Percentiles rank a stretch among this genome's conserved stretches.
phyloP scores from a whole-genome alignment of 2,888 invertebrate species.

The Eulithis prunata region DNA sequence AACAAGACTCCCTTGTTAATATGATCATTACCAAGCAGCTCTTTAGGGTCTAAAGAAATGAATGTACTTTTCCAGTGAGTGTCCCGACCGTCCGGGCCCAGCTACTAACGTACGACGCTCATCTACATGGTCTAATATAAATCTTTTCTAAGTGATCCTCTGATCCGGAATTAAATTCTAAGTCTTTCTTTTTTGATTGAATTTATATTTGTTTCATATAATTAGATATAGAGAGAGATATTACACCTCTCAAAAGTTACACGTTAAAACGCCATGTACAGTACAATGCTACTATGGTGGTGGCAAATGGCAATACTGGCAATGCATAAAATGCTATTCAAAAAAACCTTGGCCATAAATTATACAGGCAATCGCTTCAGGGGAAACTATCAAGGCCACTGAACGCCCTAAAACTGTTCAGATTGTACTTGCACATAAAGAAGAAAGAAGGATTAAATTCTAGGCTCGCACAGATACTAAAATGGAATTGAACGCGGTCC shows the following conservation, averaged over 20 bases:
- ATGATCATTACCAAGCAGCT: neutral
- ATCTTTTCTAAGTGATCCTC: too few species aligned
- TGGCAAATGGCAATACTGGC: neutral
- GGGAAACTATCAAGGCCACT: slow-evolving; percentile 10
- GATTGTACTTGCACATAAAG: slow-evolving; percentile 9
- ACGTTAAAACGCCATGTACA: neutral
- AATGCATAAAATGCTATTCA: slow-evolving; percentile 6
- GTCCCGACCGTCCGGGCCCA: too few species aligned
- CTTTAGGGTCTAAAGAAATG: too few species aligned
- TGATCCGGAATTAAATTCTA: too few species aligned
- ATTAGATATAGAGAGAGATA: too few species aligned
- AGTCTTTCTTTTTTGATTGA: too few species aligned
- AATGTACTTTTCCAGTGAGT: too few species aligned
- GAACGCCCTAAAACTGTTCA: slow-evolving; percentile 8
- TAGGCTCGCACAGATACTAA: slow-evolving; percentile 12
- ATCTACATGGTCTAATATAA: too few species aligned
- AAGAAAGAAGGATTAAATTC: slow-evolving; percentile 17
- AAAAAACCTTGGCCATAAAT: slow-evolving; percentile 16
- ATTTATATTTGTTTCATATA: too few species aligned
- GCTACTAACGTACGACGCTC: too few species aligned
- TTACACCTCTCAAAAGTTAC: neutral
- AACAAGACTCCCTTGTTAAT: too few species aligned
- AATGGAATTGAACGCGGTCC: slow-evolving; percentile 17
- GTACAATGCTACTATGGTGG: neutral
- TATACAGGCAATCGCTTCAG: slow-evolving; percentile 4